These are phyloP conservation scores for Pteronotus mesoamericanus DNA, from an alignment of 2,797 vertebrate species.

Conservation along the genomic window DNA sequence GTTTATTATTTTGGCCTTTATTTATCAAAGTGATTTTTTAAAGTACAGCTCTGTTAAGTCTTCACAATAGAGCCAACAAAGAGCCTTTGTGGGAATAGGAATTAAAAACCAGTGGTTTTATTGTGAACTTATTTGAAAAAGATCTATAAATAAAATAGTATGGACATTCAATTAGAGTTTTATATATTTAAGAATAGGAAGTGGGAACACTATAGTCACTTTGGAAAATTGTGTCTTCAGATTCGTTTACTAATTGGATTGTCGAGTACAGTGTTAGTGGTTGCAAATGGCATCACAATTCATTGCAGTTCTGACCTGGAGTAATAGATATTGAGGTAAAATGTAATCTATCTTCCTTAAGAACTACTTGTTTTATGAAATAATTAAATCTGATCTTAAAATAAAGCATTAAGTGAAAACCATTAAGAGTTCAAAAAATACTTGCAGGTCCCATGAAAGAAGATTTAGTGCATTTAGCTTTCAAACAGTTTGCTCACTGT, in stretches of 20 bases:
- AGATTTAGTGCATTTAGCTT: slow-evolving; percentile 61
- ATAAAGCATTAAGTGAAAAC: slow-evolving; percentile 66
- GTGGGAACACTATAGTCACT: slow-evolving; percentile 32
- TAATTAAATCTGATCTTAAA: slow-evolving; percentile 70
- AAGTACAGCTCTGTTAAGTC: slow-evolving; percentile 10
- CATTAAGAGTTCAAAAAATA: slow-evolving; percentile 63
- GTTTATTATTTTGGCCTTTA: slow-evolving; percentile 11
- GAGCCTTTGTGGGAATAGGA: slow-evolving; percentile 39
- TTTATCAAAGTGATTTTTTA: slow-evolving; percentile 40
- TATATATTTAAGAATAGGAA: slow-evolving; percentile 54
- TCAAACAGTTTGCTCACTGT: slow-evolving; percentile 49
- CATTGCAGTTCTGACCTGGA: slow-evolving; percentile 55
- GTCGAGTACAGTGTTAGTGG: slow-evolving; percentile 38
- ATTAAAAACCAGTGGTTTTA: slow-evolving; percentile 48
- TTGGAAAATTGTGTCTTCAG: slow-evolving; percentile 69
- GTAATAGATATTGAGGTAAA: slow-evolving; percentile 51
- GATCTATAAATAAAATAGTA: slow-evolving; percentile 54
- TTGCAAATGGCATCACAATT: slow-evolving; percentile 34
- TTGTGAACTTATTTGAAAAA: slow-evolving; percentile 61
- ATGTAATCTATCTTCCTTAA: slow-evolving; percentile 50
- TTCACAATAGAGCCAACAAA: slow-evolving; percentile 21
- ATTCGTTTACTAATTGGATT: slow-evolving; percentile 57
- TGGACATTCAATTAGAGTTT: slow-evolving; percentile 60
- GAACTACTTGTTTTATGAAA: slow-evolving; percentile 55
- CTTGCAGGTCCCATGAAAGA: slow-evolving; percentile 49